Percentiles rank a stretch among this genome's conserved stretches.
Conservation (phyloP, 2,797 vertebrate genomes). For the Nothura maculosa region DNA sequence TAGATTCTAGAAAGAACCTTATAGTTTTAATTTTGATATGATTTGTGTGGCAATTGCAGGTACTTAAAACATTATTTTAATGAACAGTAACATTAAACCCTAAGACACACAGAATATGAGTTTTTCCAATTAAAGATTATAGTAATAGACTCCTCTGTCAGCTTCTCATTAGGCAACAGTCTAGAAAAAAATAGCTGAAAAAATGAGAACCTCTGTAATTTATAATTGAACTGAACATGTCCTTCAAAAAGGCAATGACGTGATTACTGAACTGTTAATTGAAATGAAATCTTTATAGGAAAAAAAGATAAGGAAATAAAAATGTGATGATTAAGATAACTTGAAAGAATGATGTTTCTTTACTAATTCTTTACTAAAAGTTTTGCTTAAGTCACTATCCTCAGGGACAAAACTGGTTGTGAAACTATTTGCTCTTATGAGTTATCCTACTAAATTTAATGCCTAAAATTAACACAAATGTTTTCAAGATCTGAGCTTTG, state of each 20-base stretch:
- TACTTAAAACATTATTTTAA: background rate
- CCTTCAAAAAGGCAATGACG: background rate
- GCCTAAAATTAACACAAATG: background rate
- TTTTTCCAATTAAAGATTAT: background rate
- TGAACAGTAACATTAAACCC: background rate
- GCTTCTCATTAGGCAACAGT: background rate
- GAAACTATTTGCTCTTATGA: constrained; percentile 41
- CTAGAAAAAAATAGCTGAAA: background rate
- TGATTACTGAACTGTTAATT: background rate
- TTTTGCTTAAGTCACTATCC: background rate
- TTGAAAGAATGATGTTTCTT: background rate
- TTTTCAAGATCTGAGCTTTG: background rate
- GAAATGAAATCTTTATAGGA: background rate
- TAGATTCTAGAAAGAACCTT: background rate
- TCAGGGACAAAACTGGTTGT: background rate
- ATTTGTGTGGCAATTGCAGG: background rate
- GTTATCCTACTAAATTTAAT: background rate
- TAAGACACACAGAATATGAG: background rate
- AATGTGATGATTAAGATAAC: background rate
- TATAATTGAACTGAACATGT: background rate
- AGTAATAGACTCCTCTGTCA: background rate
- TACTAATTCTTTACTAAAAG: background rate
- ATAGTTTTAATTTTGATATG: background rate
- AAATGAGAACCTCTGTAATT: background rate
- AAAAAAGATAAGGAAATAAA: background rate